Base-by-base conservation (phyloP, 2,888 invertebrate genomes). In the Adelognathus sp. region DNA sequence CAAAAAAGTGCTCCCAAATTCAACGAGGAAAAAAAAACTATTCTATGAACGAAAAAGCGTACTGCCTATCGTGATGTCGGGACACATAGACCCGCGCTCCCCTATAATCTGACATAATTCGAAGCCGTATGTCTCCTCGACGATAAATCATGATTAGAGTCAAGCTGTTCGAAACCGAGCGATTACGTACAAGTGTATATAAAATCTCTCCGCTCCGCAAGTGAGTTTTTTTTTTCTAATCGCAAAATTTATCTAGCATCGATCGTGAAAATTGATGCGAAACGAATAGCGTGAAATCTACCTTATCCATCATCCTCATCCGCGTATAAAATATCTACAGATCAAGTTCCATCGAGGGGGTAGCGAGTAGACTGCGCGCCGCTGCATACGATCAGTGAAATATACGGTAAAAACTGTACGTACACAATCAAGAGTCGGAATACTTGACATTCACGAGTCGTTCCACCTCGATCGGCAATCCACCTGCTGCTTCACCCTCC, bases 401-500 rank as follows among this genome's bases (percentile, higher is more conserved):
- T 39, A 41, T n/a, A n/a, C 27, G n/a, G 39, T 9, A 41, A 4
- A 3, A 41, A 60, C 18, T 39, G 21, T 36, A 24, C 21, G 24
- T 9, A 50, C 21, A 3, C 16, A 16, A 16, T 16, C 56, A 9
- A 29, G 56, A 9, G 29, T 31, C 39, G 3, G 39, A 44, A 67
- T 16, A 41, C 52, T 67, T 39, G 54, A 56, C 44, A 36, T 63
- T 69, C 33, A 27, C 41, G 44, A 46, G 56, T 14, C 33, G 56
- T 21, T 56, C 24, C 70, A 50, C 46, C 29, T 46, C 46, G 46
- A 64, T 50, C 36, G 56, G 63, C 70, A 64, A 76, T 76, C 56
- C 76, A 76, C 70, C 76, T 76, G 76, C 63, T 54, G 9, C 50
- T 16, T 54, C 31, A 18, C 69, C 54, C 60, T n/a, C 7, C 46